Base-by-base conservation (phyloP, 2,888 invertebrate genomes). In the Parnassius apollo region DNA sequence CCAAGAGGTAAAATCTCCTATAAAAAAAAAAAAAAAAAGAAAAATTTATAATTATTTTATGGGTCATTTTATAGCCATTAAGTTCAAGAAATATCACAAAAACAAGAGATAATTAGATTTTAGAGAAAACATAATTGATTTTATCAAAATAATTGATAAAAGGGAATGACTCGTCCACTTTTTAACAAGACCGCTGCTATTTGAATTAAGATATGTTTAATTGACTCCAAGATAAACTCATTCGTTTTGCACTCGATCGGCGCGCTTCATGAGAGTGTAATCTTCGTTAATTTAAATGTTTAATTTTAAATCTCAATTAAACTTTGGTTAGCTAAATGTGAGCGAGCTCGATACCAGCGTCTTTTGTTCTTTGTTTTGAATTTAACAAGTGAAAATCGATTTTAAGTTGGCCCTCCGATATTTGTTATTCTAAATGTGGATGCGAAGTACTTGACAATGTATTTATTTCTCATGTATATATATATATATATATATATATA, bases 281-380 rank as follows among this genome's bases (percentile, higher is more conserved):
- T 51, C 51, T 51, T 25, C 11, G 51, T 51, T 13, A 35, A 52
- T 49, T 49, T 42, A 45, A 42, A 57, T 12, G 35, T 1, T 57
- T 49, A 57, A 49, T 13, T 57, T 57, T 57, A 48, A 42, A 35
- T 57, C 57, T 49, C 57, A 48, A 48, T 57, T 49, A 42, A 57
- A 49, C 42, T n/a, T 13, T 11, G 57, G 18, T 57, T 45, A 18
- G 42, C 35, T 57, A 13, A 57, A 57, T 49, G 49, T 8, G 46
- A 22, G 45, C 55, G 55, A 9, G 9, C 42, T 49, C 12, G 22
- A 48, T 10, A 46, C 9, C 4, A 10, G 48, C 9, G 22, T 48
- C 46, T 12, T n/a, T 25, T 35, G 46, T 46, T 48, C 11, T 22
- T 56, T 48, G 56, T 48, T 46, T 54, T 54, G 42, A 42, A 42